Base-by-base conservation (phyloP, 2,888 invertebrate genomes). In the Cryptus armator region DNA sequence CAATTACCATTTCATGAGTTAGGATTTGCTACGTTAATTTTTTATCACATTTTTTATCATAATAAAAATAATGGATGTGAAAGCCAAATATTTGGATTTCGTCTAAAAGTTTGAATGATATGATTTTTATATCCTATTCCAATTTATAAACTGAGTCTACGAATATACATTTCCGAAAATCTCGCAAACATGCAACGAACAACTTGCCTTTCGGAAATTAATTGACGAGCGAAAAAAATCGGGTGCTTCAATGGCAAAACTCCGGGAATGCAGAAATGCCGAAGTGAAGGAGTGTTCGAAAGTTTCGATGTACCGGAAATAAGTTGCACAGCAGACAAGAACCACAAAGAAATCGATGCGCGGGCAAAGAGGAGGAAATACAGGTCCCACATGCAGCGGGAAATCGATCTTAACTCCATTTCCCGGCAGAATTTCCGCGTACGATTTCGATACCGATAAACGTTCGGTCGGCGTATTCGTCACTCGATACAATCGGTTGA, bases 401-500 rank as follows among this genome's bases (percentile, higher is more conserved):
- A 71, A 84, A 76, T 76, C 67, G 76, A 71, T 66, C 16, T 46
- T 37, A 32, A 14, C 56, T 29, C 12, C 14, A n/a, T 48, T n/a
- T 16, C 19, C 67, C 67, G 14, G 53, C 48, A 10, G 43, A 71
- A 19, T 48, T 56, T 48, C 29, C 62, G 66, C n/a, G 7, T 51
- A 66, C 80, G 48, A 59, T 51, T 59, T 19, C 46, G 32, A 62
- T 72, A 81, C 81, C 77, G 51, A 84, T 77, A 84, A 80, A 80
- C 19, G 44, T 71, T 37, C 16, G 24, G 46, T 37, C 67, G 72
- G 37, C 44, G 51, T 37, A 70, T 51, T 19, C 16, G 43, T 16
- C 62, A 80, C 66, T 72, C 72, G 84, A 81, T 77, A 72, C 48
- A 77, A 84, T 81, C 81, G 51, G 43, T 44, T n/a, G 66, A 19